Evolutionary conservation across 2,113 vertebrate genomes (phyloP).

Genomic region (Scophthalmus maximus): DNA sequence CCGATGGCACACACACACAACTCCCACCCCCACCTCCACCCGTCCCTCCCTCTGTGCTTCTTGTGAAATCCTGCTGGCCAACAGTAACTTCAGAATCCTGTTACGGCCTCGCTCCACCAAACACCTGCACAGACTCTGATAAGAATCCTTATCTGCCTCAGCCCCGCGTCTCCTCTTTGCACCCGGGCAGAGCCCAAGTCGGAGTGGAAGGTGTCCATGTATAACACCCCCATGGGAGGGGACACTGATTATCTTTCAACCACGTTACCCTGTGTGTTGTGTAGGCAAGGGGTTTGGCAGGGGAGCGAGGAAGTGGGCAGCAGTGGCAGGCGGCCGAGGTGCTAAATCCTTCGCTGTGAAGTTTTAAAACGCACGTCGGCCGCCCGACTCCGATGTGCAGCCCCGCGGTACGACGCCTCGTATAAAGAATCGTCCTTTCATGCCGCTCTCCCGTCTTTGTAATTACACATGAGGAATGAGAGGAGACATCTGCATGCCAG

Average conservation of each 20-base stretch:
- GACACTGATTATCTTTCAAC: conserved; percentile 50
- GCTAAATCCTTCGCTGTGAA: conserved; percentile 36
- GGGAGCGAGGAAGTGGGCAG: conserved; percentile 7
- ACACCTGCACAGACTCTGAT: conserved; percentile 74
- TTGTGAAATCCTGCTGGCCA: conserved; percentile 22
- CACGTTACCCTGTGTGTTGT: conserved; percentile 13
- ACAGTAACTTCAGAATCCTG: conserved; percentile 53
- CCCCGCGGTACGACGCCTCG: conserved; percentile 25
- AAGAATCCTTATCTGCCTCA: conserved; percentile 67
- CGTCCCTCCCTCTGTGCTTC: conserved; percentile 18
- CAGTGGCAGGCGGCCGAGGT: conserved; percentile 1
- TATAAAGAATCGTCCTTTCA: conserved; percentile 43
- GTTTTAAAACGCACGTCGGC: conserved; percentile 41
- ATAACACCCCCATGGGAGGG: conserved; percentile 26
- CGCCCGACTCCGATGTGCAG: conserved; percentile 27
- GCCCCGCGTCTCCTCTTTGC: conserved; percentile 46
- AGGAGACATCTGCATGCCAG: conserved; percentile 69
- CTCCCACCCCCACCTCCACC: conserved; percentile 1
- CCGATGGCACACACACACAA: conserved; percentile 12
- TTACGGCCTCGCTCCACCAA: conserved; percentile 57
- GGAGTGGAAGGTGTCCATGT: conserved; percentile 16
- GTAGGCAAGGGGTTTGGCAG: conserved; percentile 9
- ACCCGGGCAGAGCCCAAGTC: conserved; percentile 27
- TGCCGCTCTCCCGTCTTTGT: conserved; percentile 50
- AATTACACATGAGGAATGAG: conserved; percentile 64